These are phyloP conservation scores for Eupithecia tripunctaria DNA, from an alignment of 2,888 invertebrate species.

Conservation along the genomic window DNA sequence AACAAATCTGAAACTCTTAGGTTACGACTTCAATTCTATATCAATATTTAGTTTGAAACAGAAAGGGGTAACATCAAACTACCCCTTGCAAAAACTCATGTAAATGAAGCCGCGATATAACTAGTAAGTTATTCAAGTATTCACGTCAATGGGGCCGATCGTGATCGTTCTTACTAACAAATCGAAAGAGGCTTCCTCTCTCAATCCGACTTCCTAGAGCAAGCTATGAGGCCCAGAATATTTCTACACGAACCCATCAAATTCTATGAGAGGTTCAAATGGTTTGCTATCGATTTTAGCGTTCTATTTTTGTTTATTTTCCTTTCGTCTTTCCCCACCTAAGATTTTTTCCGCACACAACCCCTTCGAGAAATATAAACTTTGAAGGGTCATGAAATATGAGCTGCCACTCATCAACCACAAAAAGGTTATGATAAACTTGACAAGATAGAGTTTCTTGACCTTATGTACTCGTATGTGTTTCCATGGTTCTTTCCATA, in stretches of 20 bases:
- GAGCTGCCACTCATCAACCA: slow-evolving; percentile 12
- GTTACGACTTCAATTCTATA: too few relatives aligned
- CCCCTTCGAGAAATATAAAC: slow-evolving; percentile 11
- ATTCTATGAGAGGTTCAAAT: slow-evolving; percentile 50
- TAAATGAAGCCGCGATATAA: slow-evolving; percentile 47
- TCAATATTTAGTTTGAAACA: slow-evolving; percentile 3
- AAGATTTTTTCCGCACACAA: background rate
- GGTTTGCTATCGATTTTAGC: slow-evolving; percentile 39
- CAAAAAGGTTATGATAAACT: slow-evolving; percentile 13
- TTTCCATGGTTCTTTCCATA: slow-evolving; percentile 17
- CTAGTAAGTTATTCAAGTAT: slow-evolving; percentile 59
- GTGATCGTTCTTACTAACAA: slow-evolving; percentile 62
- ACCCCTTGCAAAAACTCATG: slow-evolving; percentile 43
- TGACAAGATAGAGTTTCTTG: background rate
- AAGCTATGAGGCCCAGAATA: slow-evolving; percentile 50
- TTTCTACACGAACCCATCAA: slow-evolving; percentile 43
- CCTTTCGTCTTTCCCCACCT: background rate
- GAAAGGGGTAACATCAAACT: slow-evolving; percentile 16
- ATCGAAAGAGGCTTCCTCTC: slow-evolving; percentile 59
- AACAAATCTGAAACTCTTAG: too few relatives aligned
- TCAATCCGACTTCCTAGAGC: slow-evolving; percentile 56
- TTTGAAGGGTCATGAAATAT: slow-evolving; percentile 17
- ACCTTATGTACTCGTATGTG: background rate
- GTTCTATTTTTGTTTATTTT: slow-evolving; percentile 23
- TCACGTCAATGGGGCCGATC: slow-evolving; percentile 56